Conservation (phyloP, 2,888 invertebrate species). For the Lomographa bimaculata region DNA sequence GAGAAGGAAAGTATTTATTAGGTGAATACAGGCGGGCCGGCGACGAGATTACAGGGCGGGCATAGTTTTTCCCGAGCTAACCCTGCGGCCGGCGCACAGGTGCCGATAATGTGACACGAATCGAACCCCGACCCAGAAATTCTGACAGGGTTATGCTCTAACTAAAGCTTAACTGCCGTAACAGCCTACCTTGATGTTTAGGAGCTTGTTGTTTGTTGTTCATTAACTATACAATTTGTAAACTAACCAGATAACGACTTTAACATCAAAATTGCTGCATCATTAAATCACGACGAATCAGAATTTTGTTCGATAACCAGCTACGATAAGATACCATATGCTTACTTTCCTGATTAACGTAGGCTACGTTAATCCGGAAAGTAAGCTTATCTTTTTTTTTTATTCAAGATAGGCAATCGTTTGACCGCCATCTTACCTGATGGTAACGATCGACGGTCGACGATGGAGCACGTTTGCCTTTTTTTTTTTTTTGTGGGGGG, state of each 20-base stretch:
- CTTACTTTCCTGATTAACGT: too few species aligned
- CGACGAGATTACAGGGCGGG: conserved; percentile 63
- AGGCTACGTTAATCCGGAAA: too few species aligned
- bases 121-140: conserved; percentile 57
- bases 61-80: conserved; percentile 56
- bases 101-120: conserved; percentile 71
- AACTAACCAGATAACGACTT: conserved; percentile 4
- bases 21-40: conserved; percentile 68
- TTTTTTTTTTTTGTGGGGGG: too few species aligned
- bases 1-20: conserved; percentile 72
- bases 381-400: too few species aligned
- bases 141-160: conserved; percentile 37
- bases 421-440: too few species aligned
- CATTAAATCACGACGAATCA: too few species aligned
- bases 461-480: too few species aligned
- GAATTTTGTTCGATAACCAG: too few species aligned
- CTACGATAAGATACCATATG: too few species aligned
- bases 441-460: too few species aligned
- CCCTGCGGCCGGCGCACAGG: conserved; percentile 66
- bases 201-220: conserved; percentile 17
- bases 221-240: conserved; percentile 13
- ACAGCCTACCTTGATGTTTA: conserved; percentile 22
- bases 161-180: conserved; percentile 28
- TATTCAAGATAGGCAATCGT: too few species aligned
- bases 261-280: neutral